phyloP scores from a whole-genome alignment of 2,888 invertebrate genomes.

The Microctonus brassicae region DNA sequence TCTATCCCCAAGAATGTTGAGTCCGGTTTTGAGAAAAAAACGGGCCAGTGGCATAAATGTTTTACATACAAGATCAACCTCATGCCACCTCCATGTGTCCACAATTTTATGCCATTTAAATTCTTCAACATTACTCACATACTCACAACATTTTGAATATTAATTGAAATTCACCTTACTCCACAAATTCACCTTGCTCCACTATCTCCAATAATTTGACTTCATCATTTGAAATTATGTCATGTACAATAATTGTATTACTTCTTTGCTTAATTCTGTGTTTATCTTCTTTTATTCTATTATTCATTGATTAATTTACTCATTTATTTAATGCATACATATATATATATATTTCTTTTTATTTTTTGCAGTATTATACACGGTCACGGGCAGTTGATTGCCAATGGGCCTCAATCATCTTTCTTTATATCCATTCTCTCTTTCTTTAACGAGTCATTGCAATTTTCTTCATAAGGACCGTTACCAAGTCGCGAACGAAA shows the following conservation, averaged over 20 bases:
- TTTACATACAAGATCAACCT: background rate
- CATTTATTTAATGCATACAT: too few relatives aligned
- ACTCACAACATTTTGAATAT: background rate
- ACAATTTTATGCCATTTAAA: background rate
- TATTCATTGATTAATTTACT: background rate
- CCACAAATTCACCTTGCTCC: background rate
- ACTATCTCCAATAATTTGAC: background rate
- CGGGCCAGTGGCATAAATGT: constrained; percentile 45
- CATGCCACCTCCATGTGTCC: background rate
- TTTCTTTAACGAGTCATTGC: constrained; percentile 26
- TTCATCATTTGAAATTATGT: background rate
- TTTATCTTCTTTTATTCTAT: background rate
- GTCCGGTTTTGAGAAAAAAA: constrained; percentile 50
- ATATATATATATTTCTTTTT: constrained; percentile 39
- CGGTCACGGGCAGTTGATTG: background rate
- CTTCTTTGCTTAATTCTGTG: background rate
- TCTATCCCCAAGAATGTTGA: constrained; percentile 16
- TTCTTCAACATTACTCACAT: constrained; percentile 3
- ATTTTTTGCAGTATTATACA: too few relatives aligned
- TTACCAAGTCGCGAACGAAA: constrained; percentile 26
- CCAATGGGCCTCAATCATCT: background rate
- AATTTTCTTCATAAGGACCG: constrained; percentile 31
- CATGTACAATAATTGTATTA: background rate
- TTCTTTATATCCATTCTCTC: constrained; percentile 13
- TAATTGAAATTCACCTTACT: background rate